These are phyloP conservation scores for Cloeon dipterum DNA, from an alignment of 2,888 invertebrate species.

Conservation along the genomic window DNA sequence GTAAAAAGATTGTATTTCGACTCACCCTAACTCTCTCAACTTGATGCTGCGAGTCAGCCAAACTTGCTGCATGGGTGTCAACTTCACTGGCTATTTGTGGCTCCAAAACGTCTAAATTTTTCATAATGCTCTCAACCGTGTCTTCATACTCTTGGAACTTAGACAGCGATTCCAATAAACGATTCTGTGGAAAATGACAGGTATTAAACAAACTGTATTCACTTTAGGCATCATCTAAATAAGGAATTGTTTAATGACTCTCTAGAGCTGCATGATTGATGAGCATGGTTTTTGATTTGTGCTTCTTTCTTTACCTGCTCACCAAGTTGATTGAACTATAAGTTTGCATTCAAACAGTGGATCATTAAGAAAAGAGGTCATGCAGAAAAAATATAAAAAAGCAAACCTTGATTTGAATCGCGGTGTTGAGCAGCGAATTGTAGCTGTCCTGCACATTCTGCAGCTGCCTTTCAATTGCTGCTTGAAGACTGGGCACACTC, in stretches of 20 bases:
- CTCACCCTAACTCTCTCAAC: conserved; percentile 53
- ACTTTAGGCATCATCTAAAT: no score
- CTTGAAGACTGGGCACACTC: conserved; percentile 45
- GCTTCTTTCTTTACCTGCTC: no score
- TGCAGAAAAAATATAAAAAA: background rate
- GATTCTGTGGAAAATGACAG: no score
- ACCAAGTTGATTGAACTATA: no score
- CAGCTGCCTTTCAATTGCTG: conserved; percentile 62
- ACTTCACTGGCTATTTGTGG: conserved; percentile 48
- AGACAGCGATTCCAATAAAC: conserved; percentile 64
- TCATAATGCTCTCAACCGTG: conserved; percentile 62
- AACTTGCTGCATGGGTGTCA: conserved; percentile 46
- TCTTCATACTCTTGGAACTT: conserved; percentile 90
- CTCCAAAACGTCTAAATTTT: conserved; percentile 57
- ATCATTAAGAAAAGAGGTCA: background rate
- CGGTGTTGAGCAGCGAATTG: conserved; percentile 67
- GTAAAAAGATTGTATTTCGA: conserved; percentile 5
- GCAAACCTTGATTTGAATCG: conserved; percentile 69
- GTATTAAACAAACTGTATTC: conserved; percentile 3
- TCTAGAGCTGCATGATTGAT: no score
- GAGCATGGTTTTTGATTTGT: no score
- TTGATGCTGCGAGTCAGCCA: conserved; percentile 45
- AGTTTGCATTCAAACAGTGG: background rate
- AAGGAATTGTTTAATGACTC: no score
- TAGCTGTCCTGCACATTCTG: conserved; percentile 86